Percentiles rank a stretch among this genome's conserved stretches.
Conservation (phyloP, 2,113 vertebrate species). For the Neolamprologus cancellatus region DNA sequence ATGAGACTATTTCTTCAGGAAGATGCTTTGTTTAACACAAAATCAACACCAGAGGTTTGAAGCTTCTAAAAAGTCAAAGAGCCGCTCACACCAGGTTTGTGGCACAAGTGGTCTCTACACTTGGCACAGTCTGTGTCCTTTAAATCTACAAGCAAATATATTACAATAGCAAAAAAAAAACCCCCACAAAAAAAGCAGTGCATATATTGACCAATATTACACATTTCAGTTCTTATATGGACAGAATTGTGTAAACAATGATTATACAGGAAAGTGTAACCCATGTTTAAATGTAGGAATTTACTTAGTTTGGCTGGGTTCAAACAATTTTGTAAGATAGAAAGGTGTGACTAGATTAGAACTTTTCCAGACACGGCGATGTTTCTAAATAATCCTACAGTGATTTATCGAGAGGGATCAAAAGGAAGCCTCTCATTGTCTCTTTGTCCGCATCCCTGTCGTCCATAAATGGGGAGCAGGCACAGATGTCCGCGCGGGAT, state of each 20-base stretch:
- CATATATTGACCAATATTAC: not conserved
- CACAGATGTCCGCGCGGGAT: conserved; percentile 41
- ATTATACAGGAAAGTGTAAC: not conserved
- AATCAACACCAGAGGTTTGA: not conserved
- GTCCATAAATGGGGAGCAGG: conserved; percentile 76
- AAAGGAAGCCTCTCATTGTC: conserved; percentile 15
- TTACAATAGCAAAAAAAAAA: not conserved
- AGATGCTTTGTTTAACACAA: not conserved
- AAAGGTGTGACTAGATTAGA: not conserved
- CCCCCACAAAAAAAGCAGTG: not conserved
- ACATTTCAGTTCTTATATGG: not conserved
- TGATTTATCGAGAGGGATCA: conserved; percentile 14
- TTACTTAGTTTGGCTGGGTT: not conserved
- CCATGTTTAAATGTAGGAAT: not conserved
- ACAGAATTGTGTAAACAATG: not conserved
- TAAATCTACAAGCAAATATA: not conserved
- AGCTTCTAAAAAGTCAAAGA: conserved; percentile 7
- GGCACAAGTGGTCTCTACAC: conserved; percentile 19
- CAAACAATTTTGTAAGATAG: not conserved
- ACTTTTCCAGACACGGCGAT: not conserved
- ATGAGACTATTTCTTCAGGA: not conserved
- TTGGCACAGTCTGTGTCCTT: not conserved
- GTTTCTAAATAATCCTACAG: not conserved
- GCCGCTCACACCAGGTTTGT: conserved; percentile 50
- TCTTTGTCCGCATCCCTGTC: conserved; percentile 7